Base-by-base conservation (phyloP, 1,140 invertebrate genomes). In the Hycleus cichorii region DNA sequence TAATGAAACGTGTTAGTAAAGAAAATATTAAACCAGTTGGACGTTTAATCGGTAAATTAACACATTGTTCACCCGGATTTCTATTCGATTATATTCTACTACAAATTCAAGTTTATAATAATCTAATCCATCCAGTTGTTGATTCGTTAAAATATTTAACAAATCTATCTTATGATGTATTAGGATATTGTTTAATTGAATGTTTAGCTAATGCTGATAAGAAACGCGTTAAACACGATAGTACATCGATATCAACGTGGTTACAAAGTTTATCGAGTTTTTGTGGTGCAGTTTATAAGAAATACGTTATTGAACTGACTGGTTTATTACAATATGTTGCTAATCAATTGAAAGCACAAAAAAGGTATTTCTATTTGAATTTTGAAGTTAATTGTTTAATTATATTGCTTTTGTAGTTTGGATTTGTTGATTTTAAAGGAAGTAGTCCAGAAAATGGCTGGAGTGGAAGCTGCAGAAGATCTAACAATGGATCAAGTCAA, bases 401-500 rank as follows among this genome's bases (percentile, higher is more conserved):
- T 12, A 32, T 38, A 9, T 51, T 60, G 65, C 59, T 64, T 67
- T 79, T 81, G 52, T 74, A 93, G 93, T 76, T 83, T 95, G 75
- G 95, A 98, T 79, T 77, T 99, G 59, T 77, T 99, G 24, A 89
- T 99, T 64, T 75, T 99, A 45, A 94, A 97, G 75, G 97, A 99
- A 78, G 92, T 99, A 64, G 91, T 99, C 52, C 93, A 97, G 76
- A 99, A 98, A 81, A 98, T 99, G 95, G 91, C 95, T 9, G 97
- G 97, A 2, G 94, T 99, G 59, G 97, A 99, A 78, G 88, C 95
- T 4, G 87, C 89, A 5, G 94, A 98, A 75, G 95, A 98, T 76
- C 90, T 98, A 80, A 99, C 96, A 0, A 79, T 87, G 39, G 95
- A 98, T 71, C 96, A 99, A 76, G 72, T 99, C 44, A 91, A 96